Evolutionary conservation across 2,888 invertebrate genomes (phyloP).

Genomic region (Fabriciana adippe): DNA sequence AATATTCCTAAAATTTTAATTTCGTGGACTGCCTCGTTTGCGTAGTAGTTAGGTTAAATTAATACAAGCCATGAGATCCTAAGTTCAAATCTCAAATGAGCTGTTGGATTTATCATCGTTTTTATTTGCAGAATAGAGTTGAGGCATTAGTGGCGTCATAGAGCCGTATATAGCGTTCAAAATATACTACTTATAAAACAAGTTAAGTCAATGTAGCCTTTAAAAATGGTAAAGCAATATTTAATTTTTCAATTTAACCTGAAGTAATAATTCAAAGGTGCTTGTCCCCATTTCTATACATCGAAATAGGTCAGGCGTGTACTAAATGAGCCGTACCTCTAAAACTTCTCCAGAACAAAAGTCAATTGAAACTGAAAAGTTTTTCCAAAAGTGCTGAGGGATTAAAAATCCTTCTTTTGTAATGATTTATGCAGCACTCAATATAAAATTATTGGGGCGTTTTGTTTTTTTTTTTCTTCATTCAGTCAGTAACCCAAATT

Average conservation of each 20-base stretch:
- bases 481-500: too few species aligned
- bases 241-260: constrained; percentile 25
- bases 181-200: not conserved
- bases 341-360: constrained; percentile 66
- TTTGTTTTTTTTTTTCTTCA: too few species aligned
- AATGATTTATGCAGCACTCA: constrained; percentile 5
- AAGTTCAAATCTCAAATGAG: too few species aligned
- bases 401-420: constrained; percentile 7
- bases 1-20: too few species aligned
- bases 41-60: too few species aligned
- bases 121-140: too few species aligned
- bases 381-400: constrained; percentile 54
- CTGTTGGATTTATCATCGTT: too few species aligned
- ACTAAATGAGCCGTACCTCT: constrained; percentile 51
- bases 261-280: constrained; percentile 24
- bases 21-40: too few species aligned
- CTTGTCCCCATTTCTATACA: constrained; percentile 30
- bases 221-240: not conserved
- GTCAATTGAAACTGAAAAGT: constrained; percentile 69
- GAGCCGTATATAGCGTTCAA: too few species aligned
- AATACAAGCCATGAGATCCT: too few species aligned
- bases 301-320: constrained; percentile 55
- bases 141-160: too few species aligned
- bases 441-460: not conserved
- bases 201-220: not conserved